Conservation (phyloP, 1,140 invertebrate genomes). For the Heliconius congener region DNA sequence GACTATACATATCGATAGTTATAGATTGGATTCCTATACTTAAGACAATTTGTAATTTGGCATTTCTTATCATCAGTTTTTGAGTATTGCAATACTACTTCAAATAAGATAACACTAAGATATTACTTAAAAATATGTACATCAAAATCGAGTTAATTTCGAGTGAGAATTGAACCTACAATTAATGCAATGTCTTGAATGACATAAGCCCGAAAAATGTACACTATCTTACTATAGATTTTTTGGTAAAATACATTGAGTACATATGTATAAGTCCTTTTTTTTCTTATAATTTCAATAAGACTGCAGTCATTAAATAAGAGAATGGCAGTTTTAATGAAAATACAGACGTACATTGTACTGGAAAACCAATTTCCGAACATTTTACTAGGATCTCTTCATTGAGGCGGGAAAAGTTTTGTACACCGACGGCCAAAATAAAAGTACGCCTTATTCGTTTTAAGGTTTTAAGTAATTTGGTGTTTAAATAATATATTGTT, state of each 20-base stretch:
- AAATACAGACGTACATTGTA: slow-evolving; percentile 12
- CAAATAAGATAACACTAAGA: neutral
- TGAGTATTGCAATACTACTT: too few relatives aligned
- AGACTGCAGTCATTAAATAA: neutral
- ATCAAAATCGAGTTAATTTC: neutral
- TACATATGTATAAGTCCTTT: neutral
- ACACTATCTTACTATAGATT: too few relatives aligned
- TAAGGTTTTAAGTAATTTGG: neutral
- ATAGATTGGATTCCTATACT: too few relatives aligned
- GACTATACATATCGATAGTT: too few relatives aligned
- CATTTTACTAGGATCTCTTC: neutral
- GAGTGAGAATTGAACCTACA: neutral
- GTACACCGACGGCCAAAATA: neutral
- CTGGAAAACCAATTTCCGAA: slow-evolving; percentile 15
- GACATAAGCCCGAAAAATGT: too few relatives aligned
- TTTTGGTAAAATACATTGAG: neutral
- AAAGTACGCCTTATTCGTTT: neutral
- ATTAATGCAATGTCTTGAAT: too few relatives aligned
- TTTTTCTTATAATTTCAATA: neutral
- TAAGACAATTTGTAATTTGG: too few relatives aligned
- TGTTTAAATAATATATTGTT: neutral
- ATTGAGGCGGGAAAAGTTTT: slow-evolving; percentile 7
- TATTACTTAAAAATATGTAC: too few relatives aligned
- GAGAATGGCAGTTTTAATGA: neutral
- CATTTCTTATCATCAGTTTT: too few relatives aligned